Evolutionary conservation across 2,113 vertebrate genomes (phyloP), one percentile per base, ranked within the genome.

Genomic region (Dasypus novemcinctus): DNA sequence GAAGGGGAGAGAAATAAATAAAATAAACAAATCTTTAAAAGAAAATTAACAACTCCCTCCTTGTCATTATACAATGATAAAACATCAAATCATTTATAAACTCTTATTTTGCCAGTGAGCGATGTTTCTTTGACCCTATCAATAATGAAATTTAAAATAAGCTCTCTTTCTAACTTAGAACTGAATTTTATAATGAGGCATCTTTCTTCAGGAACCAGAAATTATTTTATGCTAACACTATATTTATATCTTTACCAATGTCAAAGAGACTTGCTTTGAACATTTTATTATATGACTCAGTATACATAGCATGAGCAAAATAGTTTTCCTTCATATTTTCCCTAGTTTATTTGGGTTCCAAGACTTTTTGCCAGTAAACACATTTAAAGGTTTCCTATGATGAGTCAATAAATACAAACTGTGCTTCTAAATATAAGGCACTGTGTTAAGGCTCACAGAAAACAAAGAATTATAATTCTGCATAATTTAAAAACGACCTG

Each of bases 181-280:
- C 25, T 91, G 61, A n/a, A 83, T 75, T 94, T 59, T 86, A 95
- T 78, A 92, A 92, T 68, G 41, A 94, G 13, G 11, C 61, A n/a
- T 86, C 68, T 83, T 68, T 89, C 63, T 93, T 91, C n/a, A 80
- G 43, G 95, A 82, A 82, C 21, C 21, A 95, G 46, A 69, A 91
- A 84, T 81, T 41, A 89, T 88, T 95, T 79, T 64, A 78, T 95
- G 76, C 29, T 90, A 71, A 88, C 29, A 64, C 33, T 63, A 4
- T 91, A 27, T 69, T 95, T 92, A 89, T 90, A 93, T 96, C 66
- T 61, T 96, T 91, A 91, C 86, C 89, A 96, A 41, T 80, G 64
- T 71, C 91, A 90, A 82, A 96, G 59, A 81, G 8, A 86, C 49
- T 96, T 94, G 54, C 49, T 79, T 90, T 80, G 74, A 87, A 41